Percentiles rank a stretch among this genome's conserved stretches.
Evolutionary conservation across 2,888 invertebrate species (phyloP).

Genomic region (Mythimna vitellina): DNA sequence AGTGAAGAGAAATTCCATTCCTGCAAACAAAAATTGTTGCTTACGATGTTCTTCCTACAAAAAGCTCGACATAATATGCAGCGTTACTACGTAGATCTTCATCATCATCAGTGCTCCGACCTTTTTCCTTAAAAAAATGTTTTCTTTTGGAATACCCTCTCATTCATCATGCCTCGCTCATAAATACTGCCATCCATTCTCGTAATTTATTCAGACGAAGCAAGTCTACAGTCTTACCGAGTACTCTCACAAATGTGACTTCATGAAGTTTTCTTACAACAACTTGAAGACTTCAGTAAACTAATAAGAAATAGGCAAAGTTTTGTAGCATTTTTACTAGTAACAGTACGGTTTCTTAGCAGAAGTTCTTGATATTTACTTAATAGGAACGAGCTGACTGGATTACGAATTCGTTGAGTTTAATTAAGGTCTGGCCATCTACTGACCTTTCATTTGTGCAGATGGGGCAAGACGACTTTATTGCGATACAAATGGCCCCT

Average conservation of each 20-base stretch:
- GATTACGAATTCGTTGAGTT: conserved; percentile 83
- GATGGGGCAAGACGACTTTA: conserved; percentile 84
- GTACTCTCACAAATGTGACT: conserved; percentile 47
- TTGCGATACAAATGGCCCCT: conserved; percentile 85
- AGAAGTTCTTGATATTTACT: conserved; percentile 67
- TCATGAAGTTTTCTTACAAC: conserved; percentile 49
- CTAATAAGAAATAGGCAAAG: conserved; percentile 62
- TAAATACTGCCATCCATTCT: conserved; percentile 59
- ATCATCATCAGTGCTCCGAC: conserved; percentile 53
- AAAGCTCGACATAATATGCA: background rate
- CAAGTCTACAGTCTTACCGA: conserved; percentile 49
- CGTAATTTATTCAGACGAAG: conserved; percentile 60
- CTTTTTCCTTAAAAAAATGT: conserved; percentile 56
- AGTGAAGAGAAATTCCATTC: too few relatives aligned
- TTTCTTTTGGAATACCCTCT: conserved; percentile 39
- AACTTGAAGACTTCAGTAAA: conserved; percentile 51
- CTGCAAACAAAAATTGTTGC: too few relatives aligned
- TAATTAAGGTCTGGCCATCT: conserved; percentile 85
- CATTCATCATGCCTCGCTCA: conserved; percentile 52
- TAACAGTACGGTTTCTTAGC: conserved; percentile 44
- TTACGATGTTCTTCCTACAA: too few relatives aligned
- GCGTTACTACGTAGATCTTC: conserved; percentile 31
- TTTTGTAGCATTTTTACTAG: conserved; percentile 60
- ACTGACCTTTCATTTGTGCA: conserved; percentile 87
- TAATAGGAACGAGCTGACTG: conserved; percentile 66